Percentiles rank a stretch among this genome's conserved stretches.
Conservation (phyloP, 1,140 invertebrate species). For the Nilaparvata lugens region DNA sequence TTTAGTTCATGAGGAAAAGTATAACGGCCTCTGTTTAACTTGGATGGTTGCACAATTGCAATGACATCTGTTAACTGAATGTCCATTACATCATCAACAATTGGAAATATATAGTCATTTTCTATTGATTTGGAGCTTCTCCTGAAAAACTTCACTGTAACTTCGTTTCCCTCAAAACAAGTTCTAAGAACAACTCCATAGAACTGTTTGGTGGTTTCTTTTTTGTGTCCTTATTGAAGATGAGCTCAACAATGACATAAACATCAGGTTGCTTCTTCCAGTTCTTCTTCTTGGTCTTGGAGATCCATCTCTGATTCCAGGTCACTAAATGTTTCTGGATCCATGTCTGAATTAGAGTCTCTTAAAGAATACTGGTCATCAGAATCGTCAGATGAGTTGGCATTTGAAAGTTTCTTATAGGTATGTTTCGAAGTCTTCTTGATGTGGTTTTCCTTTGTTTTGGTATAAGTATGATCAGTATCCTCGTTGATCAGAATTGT, state of each 20-base stretch:
- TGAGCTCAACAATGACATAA: neutral
- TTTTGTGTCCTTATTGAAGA: neutral
- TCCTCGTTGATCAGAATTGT: neutral
- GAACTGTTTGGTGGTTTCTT: neutral
- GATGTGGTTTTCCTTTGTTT: neutral
- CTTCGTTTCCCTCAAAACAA: neutral
- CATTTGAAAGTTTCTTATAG: neutral
- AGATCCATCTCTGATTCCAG: neutral
- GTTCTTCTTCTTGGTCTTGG: neutral
- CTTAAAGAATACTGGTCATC: neutral
- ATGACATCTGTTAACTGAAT: neutral
- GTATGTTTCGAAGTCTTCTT: neutral
- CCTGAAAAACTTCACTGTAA: neutral
- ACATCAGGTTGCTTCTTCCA: neutral
- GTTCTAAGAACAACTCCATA: neutral
- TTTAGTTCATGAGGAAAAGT: neutral
- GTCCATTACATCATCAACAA: neutral
- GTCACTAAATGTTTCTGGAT: neutral
- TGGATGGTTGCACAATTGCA: neutral
- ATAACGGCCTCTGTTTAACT: neutral
- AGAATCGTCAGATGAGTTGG: neutral
- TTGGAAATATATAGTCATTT: neutral
- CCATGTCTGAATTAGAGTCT: neutral
- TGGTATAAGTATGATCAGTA: neutral
- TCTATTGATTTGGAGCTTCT: neutral